Base-by-base conservation (phyloP, 2,113 vertebrate genomes). In the Hystrix brachyura region DNA sequence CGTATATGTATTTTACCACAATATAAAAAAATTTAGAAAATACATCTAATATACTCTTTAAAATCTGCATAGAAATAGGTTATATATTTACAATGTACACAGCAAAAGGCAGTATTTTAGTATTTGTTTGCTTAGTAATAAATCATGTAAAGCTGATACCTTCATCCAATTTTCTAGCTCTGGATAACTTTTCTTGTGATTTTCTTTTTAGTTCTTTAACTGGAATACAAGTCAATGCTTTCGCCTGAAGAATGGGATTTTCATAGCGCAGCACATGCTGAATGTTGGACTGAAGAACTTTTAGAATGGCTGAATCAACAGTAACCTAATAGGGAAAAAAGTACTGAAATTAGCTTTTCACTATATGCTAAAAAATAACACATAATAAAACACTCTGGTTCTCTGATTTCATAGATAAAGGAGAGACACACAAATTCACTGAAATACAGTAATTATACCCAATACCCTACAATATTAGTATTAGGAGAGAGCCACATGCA, bases 181-280 rank as follows among this genome's bases (percentile, higher is more conserved):
- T 98, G 51, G 96, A 96, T 76, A 99, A 98, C 38, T 99, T 99
- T 90, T 98, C 97, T 94, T 99, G 98, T 48, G 99, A 99, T 92
- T 97, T 98, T 51, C 96, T 98, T 90, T 97, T 98, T 79, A 99
- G 90, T 92, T 99, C 97, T 92, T 98, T 98, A 43, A 99, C 98
- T 25, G 99, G 99, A 96, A 99, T 99, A 90, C 74, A 97, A 94
- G 96, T 97, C 87, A 98, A 97, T 3, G 99, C 99, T 98, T 99
- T 99, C 95, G 98, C 98, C 98, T 99, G 99, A 94, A 99, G 98
- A 78, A 98, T 98, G 7, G 97, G 86, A 82, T 98, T 98, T 98
- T 99, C 99, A 96, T 99, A 99, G 71, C 99, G 71, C 98, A 99
- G 96, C 34, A 99, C 99, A 69, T 99, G 98, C 65, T 99, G 98